A percentile compares a stretch with the other conserved stretches of the same genome.
These are phyloP conservation scores for Pipistrellus nathusii DNA, from an alignment of 2,797 vertebrate genomes.

Conservation along the genomic window DNA sequence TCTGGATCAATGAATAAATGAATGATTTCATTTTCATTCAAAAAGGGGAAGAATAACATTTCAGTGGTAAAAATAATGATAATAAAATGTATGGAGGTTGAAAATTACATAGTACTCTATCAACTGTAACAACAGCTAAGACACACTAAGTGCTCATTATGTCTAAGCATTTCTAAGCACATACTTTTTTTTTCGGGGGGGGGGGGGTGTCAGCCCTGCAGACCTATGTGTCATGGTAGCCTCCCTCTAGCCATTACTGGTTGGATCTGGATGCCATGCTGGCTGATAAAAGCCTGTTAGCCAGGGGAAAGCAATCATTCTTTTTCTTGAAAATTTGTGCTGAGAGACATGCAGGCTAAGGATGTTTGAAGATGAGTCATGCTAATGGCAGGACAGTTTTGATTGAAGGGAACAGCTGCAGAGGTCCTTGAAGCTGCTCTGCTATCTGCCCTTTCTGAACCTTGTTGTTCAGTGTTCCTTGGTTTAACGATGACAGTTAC, in stretches of 20 bases:
- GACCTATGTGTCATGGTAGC: background rate
- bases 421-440: background rate
- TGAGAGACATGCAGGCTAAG: background rate
- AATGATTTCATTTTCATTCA: constrained; percentile 40
- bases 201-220: background rate
- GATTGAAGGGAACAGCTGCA: constrained; percentile 65
- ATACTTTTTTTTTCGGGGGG: background rate
- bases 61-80: background rate
- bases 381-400: constrained; percentile 37
- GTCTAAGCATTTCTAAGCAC: background rate
- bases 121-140: background rate
- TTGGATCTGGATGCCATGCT: background rate
- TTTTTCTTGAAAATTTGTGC: constrained; percentile 49
- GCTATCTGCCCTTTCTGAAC: background rate
- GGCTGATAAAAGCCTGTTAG: background rate
- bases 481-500: background rate
- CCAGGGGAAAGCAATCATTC: background rate
- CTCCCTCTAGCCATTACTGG: background rate
- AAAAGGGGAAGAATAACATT: background rate
- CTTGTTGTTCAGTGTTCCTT: background rate
- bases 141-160: background rate
- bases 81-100: background rate
- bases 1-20: background rate
- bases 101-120: background rate
- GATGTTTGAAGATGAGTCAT: constrained; percentile 58